Conservation (phyloP, 2,113 vertebrate genomes). For the Pterocles burchelli region DNA sequence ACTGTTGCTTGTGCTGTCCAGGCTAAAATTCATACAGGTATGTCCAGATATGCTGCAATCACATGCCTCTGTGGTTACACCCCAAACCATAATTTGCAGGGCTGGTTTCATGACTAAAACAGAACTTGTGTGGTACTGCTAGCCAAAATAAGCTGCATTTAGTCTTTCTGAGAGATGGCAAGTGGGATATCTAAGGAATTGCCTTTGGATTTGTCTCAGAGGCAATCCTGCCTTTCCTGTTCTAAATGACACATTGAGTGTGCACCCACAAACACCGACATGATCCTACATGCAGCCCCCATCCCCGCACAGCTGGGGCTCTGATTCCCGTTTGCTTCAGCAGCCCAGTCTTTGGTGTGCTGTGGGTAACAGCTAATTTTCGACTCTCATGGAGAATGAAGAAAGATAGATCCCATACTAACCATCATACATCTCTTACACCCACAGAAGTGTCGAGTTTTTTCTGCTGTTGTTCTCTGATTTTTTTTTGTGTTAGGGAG, state of each 20-base stretch:
- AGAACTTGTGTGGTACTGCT: neutral
- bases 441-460: neutral
- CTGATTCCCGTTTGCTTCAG: neutral
- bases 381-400: neutral
- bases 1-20: neutral
- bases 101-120: neutral
- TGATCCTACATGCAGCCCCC: neutral
- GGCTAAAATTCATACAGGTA: neutral
- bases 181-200: neutral
- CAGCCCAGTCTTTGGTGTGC: neutral
- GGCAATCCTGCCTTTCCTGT: neutral
- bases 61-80: neutral
- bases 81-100: neutral
- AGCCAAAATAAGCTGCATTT: neutral
- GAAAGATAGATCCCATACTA: neutral
- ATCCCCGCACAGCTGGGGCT: rapidly evolving
- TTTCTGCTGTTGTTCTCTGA: neutral
- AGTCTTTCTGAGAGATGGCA: neutral
- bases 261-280: neutral
- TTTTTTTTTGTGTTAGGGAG: neutral
- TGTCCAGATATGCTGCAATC: neutral
- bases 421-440: rapidly evolving
- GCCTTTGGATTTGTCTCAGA: neutral
- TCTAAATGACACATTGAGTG: rapidly evolving
- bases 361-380: neutral